Base-by-base conservation (phyloP, 2,888 invertebrate genomes). In the Spilosoma lubricipeda region DNA sequence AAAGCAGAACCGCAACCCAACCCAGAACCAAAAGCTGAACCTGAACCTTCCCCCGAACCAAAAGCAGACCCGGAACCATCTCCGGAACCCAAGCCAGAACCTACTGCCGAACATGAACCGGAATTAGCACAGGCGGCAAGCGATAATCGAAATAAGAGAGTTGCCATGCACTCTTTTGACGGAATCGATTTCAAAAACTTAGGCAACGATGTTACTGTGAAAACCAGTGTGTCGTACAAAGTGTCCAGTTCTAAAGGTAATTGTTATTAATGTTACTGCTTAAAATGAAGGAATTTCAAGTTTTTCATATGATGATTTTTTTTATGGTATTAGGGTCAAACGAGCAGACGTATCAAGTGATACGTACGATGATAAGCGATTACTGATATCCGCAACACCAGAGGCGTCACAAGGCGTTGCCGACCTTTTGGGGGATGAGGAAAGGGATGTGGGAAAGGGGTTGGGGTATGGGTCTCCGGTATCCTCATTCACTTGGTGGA, bases 151-250 rank as follows among this genome's bases (percentile, higher is more conserved):
- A 97, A 97, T 56, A 96, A 97, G 78, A 92, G 97, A 67, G 96
- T 96, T 0, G 96, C 96, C 0, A 94, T 94, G 88, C 95, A 95
- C 83, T 91, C 94, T 0, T 72, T 93, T 7, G 94, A 95, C 70
- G 95, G 95, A 39, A 88, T 95, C 27, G 94, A 95, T 77, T 94
- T 96, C 56, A 94, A 94, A 77, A 93, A 95, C 63, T 90, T 95
- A 18, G 96, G 96, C 39, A 93, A 96, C 73, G 97, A 97, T 64
- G 97, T 97, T 42, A 97, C 97, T 0, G 97, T 98, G 20, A 97
- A 98, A 86, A 98, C 98, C 0, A 98, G 98, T 87, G 97, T 98
- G 5, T 98, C 98, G 0, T 98, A 97, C 90, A 96, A 97, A 90
- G 97, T 98, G 78, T 98, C 98, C 86, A 96, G 93, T 79, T 94